Evolutionary conservation across 2,797 vertebrate genomes (phyloP).

Genomic region (Botia almorhae): DNA sequence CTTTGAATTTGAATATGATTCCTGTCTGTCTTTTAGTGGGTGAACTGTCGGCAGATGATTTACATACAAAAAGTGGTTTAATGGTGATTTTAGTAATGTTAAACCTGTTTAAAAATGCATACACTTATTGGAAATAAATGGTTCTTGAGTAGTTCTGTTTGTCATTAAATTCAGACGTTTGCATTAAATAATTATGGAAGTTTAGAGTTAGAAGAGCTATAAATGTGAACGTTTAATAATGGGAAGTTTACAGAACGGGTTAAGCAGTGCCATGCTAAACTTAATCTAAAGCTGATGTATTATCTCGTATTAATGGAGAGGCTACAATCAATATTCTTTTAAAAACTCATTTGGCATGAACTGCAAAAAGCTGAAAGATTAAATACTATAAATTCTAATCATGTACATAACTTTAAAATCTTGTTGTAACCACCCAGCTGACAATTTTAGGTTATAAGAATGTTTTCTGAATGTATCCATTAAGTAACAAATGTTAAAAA

Average conservation of each 20-base stretch:
- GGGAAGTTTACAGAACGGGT: not conserved
- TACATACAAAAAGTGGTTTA: constrained; percentile 6
- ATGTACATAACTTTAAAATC: too few relatives aligned
- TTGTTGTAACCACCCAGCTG: too few relatives aligned
- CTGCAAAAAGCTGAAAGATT: too few relatives aligned
- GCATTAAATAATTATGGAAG: not conserved
- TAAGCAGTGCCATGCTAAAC: too few relatives aligned
- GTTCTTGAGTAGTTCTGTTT: not conserved
- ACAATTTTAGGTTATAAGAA: too few relatives aligned
- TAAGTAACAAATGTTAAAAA: too few relatives aligned
- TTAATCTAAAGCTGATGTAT: too few relatives aligned
- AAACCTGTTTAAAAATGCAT: not conserved
- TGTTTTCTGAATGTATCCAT: too few relatives aligned
- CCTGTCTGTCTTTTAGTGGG: constrained; percentile 11
- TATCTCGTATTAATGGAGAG: not conserved
- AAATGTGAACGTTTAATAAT: not conserved
- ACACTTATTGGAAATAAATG: not conserved
- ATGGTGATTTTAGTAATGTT: not conserved
- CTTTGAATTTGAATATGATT: constrained; percentile 47
- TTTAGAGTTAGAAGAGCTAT: not conserved
- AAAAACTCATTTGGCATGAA: too few relatives aligned
- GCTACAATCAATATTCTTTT: not conserved
- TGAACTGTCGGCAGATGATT: not conserved
- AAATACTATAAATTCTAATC: too few relatives aligned
- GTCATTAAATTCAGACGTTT: not conserved